Evolutionary conservation across 2,113 vertebrate species (phyloP), one percentile per base, ranked within the genome.

Genomic region (Solea senegalensis): DNA sequence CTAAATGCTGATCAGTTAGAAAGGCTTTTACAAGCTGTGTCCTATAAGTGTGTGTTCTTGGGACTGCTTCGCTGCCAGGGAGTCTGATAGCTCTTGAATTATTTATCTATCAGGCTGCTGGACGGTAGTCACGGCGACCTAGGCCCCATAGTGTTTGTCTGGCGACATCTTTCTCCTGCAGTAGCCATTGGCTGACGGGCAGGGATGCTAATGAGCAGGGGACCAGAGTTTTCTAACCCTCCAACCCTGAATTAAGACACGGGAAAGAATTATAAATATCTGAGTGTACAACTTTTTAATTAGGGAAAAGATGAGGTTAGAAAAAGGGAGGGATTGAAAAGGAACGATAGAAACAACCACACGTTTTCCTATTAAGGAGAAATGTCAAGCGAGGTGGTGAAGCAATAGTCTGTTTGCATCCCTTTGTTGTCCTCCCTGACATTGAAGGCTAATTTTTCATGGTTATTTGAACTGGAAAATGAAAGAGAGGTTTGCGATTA

Each of bases 381-480:
- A 94, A 94, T 94, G 94, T 94, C 93, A 94, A 94, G 93, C 90
- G 90, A 89, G 40, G 90, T 93, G 88, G 88, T 74, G 86, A 84
- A 82, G 90, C 89, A 89, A 90, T 89, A 90, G 88, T 90, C 88
- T 91, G 89, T 85, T 85, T 86, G 88, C 89, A 90, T 93, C 91
- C 93, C 94, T 96, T 95, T 96, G 94, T 96, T 95, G 93, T 94
- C 89, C 94, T 93, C 90, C 81, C 94, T 96, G 95, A 98, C 95
- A 95, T 95, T 95, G 96, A 95, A 94, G 95, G 96, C 95, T 96
- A 96, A 97, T 97, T 97, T 97, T 96, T 97, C 96, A 96, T 97
- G 95, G 95, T 96, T 97, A 95, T 97, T 97, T 98, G 95, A 96
- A 95, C 95, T 97, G 95, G 95, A 96, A 97, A 96, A 97, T 97